Base-by-base conservation (phyloP, 2,888 invertebrate genomes). In the Agrochola lota region DNA sequence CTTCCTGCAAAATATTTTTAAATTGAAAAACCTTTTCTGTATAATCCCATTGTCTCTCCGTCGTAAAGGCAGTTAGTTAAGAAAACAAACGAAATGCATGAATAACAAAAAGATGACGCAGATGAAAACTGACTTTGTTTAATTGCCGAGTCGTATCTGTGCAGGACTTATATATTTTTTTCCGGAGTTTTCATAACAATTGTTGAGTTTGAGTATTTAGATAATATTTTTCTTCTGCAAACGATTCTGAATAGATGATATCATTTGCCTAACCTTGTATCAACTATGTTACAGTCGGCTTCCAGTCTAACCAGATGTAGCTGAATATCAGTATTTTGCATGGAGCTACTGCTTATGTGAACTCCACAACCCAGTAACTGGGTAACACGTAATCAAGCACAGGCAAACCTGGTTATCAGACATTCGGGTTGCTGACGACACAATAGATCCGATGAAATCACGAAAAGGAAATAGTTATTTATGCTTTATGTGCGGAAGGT, bases 31-130 rank as follows among this genome's bases (percentile, higher is more conserved):
- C 63, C 63, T 59, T 68, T 77, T 59, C 59, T 52, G 86, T 71
- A 59, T 62, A 72, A 70, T 68, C 55, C 74, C 23, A 62, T 62
- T 64, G 63, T 81, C 72, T 69, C 76, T 71, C 9, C 26, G 81
- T 79, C 80, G 88, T 91, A 91, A 93, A 92, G 88, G 87, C 89
- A 91, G 90, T 91, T 91, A 87, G 91, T 91, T 91, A 90, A 88
- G 87, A 89, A 89, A 91, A 92, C 91, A 92, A 91, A 89, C 87
- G 86, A 86, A 90, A 90, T 85, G 89, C 88, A 92, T 90, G 91
- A 92, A 92, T 91, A 92, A 91, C 88, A 93, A 91, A 90, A 91
- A 89, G 89, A 90, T 81, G 43, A 79, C 80, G 40, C 46, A 77
- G 82, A 84, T 85, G 85, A 76, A 76, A 74, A 67, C 81, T 88